Evolutionary conservation across 2,888 invertebrate genomes (phyloP).

Genomic region (Ophion slaviceki): DNA sequence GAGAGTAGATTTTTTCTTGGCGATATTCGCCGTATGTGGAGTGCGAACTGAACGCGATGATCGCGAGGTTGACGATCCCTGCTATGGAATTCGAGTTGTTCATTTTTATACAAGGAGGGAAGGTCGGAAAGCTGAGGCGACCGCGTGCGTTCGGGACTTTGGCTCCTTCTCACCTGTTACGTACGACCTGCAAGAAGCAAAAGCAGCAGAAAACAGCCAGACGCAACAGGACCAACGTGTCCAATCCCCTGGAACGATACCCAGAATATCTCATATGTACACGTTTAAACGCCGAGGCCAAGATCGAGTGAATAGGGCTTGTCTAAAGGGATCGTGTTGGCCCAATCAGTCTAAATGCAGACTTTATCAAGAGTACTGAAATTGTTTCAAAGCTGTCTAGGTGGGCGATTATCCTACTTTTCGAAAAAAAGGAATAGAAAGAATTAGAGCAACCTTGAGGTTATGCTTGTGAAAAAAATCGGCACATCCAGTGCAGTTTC

Average conservation of each 20-base stretch:
- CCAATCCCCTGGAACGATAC: conserved; percentile 17
- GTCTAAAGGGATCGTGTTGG: not conserved
- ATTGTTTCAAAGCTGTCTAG: too few species aligned
- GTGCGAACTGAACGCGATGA: conserved; percentile 24
- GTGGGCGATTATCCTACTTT: too few species aligned
- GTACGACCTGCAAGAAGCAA: conserved; percentile 59
- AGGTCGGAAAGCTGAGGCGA: conserved; percentile 72
- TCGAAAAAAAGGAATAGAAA: too few species aligned
- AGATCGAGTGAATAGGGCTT: not conserved
- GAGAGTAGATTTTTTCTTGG: not conserved
- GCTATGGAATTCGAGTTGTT: conserved; percentile 81
- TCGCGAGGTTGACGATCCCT: conserved; percentile 77
- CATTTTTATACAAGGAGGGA: conserved; percentile 78
- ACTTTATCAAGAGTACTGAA: too few species aligned
- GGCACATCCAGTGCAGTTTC: too few species aligned
- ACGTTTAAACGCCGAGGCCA: not conserved
- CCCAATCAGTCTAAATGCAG: too few species aligned
- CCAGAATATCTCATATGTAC: conserved; percentile 11
- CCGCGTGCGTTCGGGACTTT: conserved; percentile 65
- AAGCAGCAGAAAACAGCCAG: conserved; percentile 35
- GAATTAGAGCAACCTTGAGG: too few species aligned
- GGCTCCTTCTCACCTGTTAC: conserved; percentile 80
- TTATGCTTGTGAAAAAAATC: too few species aligned
- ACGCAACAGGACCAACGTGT: conserved; percentile 49
- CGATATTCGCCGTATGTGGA: conserved; percentile 15